Evolutionary conservation across 2,797 vertebrate genomes (phyloP).

Genomic region (Chrosomus eos): DNA sequence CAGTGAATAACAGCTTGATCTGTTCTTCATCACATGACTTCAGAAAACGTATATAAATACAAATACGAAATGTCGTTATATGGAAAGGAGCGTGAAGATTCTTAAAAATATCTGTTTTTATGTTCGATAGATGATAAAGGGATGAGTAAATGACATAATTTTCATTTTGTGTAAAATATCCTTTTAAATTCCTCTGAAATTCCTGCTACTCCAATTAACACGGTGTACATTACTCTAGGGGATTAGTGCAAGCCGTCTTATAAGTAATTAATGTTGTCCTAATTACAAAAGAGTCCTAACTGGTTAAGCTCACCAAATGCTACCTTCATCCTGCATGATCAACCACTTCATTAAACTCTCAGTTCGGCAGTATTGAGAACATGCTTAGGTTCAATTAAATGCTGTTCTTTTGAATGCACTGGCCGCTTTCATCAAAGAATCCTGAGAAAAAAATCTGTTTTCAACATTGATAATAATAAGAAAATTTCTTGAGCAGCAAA

Average conservation of each 20-base stretch:
- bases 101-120: background rate
- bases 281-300: conserved; percentile 57
- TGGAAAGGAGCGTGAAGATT: background rate
- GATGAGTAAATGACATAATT: background rate
- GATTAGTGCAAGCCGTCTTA: conserved; percentile 43
- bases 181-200: conserved; percentile 39
- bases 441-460: background rate
- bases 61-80: background rate
- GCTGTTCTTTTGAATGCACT: background rate
- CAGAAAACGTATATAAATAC: background rate
- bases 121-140: background rate
- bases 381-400: background rate
- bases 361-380: background rate
- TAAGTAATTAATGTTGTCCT: conserved; percentile 64
- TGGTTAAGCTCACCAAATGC: conserved; percentile 62
- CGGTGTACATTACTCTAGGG: conserved; percentile 41
- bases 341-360: conserved; percentile 39
- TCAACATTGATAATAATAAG: background rate
- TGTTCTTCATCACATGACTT: background rate
- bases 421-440: background rate
- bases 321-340: conserved; percentile 31
- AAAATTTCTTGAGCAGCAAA: background rate
- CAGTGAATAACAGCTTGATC: background rate
- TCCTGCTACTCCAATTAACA: conserved; percentile 51
- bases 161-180: background rate